Evolutionary conservation across 2,888 invertebrate species (phyloP).

Genomic region (Terebella lapidaria): DNA sequence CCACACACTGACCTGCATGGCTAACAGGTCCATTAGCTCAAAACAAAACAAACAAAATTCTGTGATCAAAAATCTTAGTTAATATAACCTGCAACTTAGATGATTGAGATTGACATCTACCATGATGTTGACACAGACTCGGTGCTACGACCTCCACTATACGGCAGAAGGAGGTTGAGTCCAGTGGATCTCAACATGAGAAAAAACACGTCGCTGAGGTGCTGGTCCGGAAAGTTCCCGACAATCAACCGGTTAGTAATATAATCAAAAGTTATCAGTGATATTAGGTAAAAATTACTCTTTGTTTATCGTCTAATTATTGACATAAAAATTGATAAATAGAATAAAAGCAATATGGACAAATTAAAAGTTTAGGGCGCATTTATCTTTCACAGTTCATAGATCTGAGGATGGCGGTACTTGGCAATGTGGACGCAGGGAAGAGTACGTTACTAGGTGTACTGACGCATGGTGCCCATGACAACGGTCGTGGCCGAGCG

Average conservation of each 20-base stretch:
- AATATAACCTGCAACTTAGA: not conserved
- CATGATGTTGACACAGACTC: too few species aligned
- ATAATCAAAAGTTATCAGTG: too few species aligned
- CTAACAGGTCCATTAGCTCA: constrained; percentile 45
- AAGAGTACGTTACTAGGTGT: constrained; percentile 95
- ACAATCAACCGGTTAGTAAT: constrained; percentile 51
- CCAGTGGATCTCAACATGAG: constrained; percentile 26
- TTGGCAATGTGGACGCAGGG: constrained; percentile 94
- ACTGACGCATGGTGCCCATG: constrained; percentile 88
- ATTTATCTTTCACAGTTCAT: constrained; percentile 60
- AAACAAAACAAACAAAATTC: not conserved
- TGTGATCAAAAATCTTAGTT: not conserved
- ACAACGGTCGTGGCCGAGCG: constrained; percentile 91
- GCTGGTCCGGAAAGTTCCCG: constrained; percentile 72
- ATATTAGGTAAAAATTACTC: too few species aligned
- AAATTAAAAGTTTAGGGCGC: too few species aligned
- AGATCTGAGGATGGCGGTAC: constrained; percentile 79
- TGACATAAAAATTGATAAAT: too few species aligned
- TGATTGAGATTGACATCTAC: not conserved
- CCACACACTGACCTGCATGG: constrained; percentile 84
- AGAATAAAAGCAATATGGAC: too few species aligned
- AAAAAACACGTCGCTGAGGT: constrained; percentile 74
- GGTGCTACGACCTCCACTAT: constrained; percentile 77
- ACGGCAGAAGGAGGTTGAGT: constrained; percentile 61
- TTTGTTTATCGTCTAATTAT: too few species aligned